A percentile compares a stretch with the other conserved stretches of the same genome.
Evolutionary conservation across 2,113 vertebrate species (phyloP).

Genomic region (Ifrita kowaldi): DNA sequence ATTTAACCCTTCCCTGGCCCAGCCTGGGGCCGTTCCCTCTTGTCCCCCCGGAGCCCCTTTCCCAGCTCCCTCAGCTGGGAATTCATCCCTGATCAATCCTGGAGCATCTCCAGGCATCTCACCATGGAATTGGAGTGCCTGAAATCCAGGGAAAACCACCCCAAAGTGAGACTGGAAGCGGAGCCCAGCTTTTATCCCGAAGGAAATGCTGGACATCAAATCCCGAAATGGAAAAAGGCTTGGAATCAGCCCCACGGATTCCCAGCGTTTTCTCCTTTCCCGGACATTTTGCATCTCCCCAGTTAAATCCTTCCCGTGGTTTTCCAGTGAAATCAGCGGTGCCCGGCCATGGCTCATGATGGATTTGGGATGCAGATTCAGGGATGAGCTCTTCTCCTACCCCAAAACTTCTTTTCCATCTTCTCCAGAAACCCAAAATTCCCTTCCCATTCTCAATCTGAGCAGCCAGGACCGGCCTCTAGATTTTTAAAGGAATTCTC

Average conservation of each 20-base stretch:
- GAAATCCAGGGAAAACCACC: neutral
- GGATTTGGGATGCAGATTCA: neutral
- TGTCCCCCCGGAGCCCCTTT: neutral
- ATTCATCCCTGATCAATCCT: neutral
- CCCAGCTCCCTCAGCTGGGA: neutral
- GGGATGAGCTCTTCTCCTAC: neutral
- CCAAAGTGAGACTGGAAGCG: neutral
- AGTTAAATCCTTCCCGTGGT: neutral
- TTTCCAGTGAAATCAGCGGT: neutral
- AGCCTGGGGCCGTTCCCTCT: fast-evolving
- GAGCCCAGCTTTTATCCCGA: neutral
- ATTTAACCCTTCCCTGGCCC: no score
- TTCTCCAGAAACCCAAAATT: neutral
- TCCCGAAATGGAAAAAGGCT: neutral
- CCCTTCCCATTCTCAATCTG: neutral
- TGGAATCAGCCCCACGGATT: neutral
- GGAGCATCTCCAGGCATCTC: neutral
- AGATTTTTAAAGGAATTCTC: neutral
- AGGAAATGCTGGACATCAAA: neutral
- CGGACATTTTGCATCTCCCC: neutral
- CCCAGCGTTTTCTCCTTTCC: neutral
- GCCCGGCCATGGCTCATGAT: fast-evolving
- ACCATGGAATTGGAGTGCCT: neutral
- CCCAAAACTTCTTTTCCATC: neutral
- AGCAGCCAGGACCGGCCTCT: fast-evolving